Evolutionary conservation across 2,797 vertebrate species (phyloP).

Genomic region (Perodicticus potto): DNA sequence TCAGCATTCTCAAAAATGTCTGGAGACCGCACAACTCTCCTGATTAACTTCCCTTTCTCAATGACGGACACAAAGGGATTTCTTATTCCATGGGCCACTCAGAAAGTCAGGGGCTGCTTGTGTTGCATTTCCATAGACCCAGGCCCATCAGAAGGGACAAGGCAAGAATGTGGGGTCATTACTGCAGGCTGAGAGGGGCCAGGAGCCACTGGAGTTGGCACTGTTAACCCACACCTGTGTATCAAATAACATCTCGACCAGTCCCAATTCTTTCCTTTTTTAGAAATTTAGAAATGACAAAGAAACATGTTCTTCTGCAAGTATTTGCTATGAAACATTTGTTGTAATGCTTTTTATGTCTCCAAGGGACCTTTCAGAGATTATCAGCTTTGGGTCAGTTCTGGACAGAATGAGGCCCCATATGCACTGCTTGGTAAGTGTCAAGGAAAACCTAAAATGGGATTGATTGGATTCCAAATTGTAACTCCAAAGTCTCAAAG

Average conservation of each 20-base stretch:
- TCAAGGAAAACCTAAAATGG: slow-evolving; percentile 11
- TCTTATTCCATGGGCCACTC: not conserved
- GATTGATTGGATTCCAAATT: not conserved
- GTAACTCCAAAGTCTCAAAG: not conserved
- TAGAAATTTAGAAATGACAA: not conserved
- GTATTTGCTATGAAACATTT: not conserved
- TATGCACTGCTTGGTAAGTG: slow-evolving; percentile 85
- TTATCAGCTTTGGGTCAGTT: slow-evolving; percentile 92
- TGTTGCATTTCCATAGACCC: not conserved
- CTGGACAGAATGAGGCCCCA: not conserved
- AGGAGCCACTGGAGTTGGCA: not conserved
- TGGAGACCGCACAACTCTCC: not conserved
- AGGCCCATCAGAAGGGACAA: too few relatives aligned
- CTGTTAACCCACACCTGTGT: not conserved
- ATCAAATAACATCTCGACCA: not conserved
- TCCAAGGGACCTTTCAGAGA: slow-evolving; percentile 92
- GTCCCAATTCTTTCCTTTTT: not conserved
- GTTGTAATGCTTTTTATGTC: slow-evolving; percentile 20
- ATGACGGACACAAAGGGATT: not conserved
- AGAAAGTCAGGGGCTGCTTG: not conserved
- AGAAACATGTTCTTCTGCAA: not conserved
- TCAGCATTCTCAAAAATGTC: slow-evolving; percentile 8
- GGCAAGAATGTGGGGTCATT: not conserved
- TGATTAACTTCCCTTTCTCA: not conserved
- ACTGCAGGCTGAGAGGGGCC: not conserved